Evolutionary conservation across 2,888 invertebrate species (phyloP), one percentile per base, ranked within the genome.

Genomic region (Julus scanicus): DNA sequence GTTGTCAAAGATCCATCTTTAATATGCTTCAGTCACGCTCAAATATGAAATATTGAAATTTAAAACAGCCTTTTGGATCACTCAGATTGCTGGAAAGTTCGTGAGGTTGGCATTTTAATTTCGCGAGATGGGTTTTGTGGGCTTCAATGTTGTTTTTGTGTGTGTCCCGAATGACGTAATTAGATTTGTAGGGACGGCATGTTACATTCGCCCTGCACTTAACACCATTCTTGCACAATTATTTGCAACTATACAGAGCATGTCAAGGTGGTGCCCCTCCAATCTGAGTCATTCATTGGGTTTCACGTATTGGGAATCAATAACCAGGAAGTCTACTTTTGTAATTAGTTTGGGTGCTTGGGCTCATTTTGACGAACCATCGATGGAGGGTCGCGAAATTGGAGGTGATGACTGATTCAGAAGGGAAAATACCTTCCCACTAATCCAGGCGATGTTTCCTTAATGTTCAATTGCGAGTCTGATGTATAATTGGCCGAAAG

Each of bases 201-300:
- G 63, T 63, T 63, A 63, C 63, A 20, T 63, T 63, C 63, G n/a
- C 63, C 63, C 63, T 63, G n/a, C 63, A 20, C 63, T 63, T 20
- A 63, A 8, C 63, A n/a, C n/a, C 63, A 20, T 20, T n/a, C 63
- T 63, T 20, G 63, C 20, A 8, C 63, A 63, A 63, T 63, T 63
- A 63, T 63, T 63, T 63, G n/a, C 63, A n/a, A 63, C 63, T 63
- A 44, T 44, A 63, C 63, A 20, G 20, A n/a, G 8, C 63, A 63
- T n/a, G 20, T 63, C 63, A 8, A 63, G 63, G 63, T 63, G 63
- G 63, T n/a, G 63, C 63, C 20, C 63, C 63, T 63, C 63, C 20
- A 63, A 63, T 63, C 63, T 63, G 63, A 63, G 63, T 63, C 63
- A 63, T 63, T 63, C 63, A 20, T 63, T n/a, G n/a, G n/a, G n/a